Conservation (phyloP, 2,797 vertebrate genomes). For the Prionace glauca region DNA sequence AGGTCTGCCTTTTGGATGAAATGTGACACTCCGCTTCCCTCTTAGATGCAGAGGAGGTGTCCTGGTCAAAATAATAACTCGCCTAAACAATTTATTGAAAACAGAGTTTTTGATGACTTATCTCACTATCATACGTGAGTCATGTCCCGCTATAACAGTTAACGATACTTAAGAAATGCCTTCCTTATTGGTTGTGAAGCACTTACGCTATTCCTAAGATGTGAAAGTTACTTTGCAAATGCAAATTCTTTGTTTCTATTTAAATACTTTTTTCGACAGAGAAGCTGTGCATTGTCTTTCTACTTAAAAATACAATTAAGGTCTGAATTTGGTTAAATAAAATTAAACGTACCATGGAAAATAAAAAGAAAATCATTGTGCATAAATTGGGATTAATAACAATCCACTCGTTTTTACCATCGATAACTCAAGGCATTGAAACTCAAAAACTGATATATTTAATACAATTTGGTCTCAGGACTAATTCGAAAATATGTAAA, state of each 20-base stretch:
- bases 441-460: background rate
- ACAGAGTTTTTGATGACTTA: background rate
- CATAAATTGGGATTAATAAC: background rate
- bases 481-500: background rate
- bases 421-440: background rate
- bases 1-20: background rate
- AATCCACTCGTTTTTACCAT: background rate
- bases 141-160: background rate
- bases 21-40: background rate
- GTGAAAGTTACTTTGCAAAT: background rate
- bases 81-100: background rate
- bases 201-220: background rate
- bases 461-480: background rate
- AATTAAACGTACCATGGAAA: background rate
- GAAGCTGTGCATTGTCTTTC: background rate
- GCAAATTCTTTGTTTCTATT: background rate
- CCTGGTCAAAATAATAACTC: background rate
- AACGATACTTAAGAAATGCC: background rate
- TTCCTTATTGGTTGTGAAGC: background rate
- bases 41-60: background rate
- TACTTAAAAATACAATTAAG: background rate
- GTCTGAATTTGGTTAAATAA: background rate
- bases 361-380: background rate
- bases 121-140: background rate
- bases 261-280: background rate